phyloP scores from a whole-genome alignment of 2,113 vertebrate species.

The Chunga burmeisteri region DNA sequence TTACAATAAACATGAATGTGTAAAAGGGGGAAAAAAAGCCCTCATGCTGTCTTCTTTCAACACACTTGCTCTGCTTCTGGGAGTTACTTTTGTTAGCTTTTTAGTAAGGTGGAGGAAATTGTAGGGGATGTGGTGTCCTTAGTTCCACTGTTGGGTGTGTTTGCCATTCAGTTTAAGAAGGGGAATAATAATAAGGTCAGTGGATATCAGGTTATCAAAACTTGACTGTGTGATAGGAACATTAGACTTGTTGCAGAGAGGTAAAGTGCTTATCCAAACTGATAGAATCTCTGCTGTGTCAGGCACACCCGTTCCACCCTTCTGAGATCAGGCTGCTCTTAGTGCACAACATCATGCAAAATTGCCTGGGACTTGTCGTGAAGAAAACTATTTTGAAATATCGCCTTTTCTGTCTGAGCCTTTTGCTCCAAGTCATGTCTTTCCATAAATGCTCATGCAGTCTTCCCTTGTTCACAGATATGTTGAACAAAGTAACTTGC shows the following conservation, averaged over 20 bases:
- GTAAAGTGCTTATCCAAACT: background rate
- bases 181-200: background rate
- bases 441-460: background rate
- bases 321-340: background rate
- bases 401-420: background rate
- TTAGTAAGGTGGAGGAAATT: background rate
- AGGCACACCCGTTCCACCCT: background rate
- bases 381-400: background rate
- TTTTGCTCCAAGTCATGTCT: background rate
- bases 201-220: background rate
- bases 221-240: background rate
- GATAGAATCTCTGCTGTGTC: background rate
- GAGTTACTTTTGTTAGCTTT: background rate
- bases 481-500: constrained; percentile 90
- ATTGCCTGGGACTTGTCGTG: background rate
- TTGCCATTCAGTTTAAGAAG: background rate
- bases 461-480: constrained; percentile 73
- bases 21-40: background rate
- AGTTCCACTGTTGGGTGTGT: background rate
- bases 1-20: background rate
- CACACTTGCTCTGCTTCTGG: background rate
- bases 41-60: background rate
- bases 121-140: background rate
- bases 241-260: background rate
- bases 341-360: background rate